These are phyloP conservation scores for Seriola aureovittata DNA, from an alignment of 2,113 vertebrate species.

Conservation along the genomic window DNA sequence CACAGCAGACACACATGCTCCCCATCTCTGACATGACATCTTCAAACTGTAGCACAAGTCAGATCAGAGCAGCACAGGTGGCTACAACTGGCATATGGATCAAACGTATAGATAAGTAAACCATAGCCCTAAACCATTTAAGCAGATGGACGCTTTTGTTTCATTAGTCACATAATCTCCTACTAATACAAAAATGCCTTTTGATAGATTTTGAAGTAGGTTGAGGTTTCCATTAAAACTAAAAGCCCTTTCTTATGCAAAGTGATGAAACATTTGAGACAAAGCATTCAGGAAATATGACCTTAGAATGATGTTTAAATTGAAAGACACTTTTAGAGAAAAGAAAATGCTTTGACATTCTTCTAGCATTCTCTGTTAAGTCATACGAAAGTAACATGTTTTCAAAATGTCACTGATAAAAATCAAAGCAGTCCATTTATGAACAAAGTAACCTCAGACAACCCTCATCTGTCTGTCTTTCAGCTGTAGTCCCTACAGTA, in stretches of 20 bases:
- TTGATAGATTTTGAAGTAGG: conserved; percentile 8
- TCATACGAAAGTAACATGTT: not conserved
- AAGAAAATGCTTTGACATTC: not conserved
- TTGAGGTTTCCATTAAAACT: conserved; percentile 7
- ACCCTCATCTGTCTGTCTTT: not conserved
- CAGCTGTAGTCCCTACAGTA: not conserved
- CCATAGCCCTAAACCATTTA: too few relatives aligned
- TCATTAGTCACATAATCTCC: conserved; percentile 28
- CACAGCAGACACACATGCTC: not conserved
- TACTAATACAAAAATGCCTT: not conserved
- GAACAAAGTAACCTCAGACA: not conserved
- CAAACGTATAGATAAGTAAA: too few relatives aligned
- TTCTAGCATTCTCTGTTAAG: not conserved
- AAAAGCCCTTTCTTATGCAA: too few relatives aligned
- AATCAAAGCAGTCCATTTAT: not conserved
- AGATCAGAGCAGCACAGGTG: not conserved
- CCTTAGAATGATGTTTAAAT: too few relatives aligned
- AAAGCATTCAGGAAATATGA: too few relatives aligned
- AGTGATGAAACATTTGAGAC: too few relatives aligned
- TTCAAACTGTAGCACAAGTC: not conserved
- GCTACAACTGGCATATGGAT: too few relatives aligned
- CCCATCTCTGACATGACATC: not conserved
- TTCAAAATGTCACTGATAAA: not conserved
- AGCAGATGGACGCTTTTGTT: too few relatives aligned
- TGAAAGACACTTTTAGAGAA: not conserved